These are phyloP conservation scores for Polyergus mexicanus DNA, from an alignment of 1,140 invertebrate genomes.

Conservation along the genomic window DNA sequence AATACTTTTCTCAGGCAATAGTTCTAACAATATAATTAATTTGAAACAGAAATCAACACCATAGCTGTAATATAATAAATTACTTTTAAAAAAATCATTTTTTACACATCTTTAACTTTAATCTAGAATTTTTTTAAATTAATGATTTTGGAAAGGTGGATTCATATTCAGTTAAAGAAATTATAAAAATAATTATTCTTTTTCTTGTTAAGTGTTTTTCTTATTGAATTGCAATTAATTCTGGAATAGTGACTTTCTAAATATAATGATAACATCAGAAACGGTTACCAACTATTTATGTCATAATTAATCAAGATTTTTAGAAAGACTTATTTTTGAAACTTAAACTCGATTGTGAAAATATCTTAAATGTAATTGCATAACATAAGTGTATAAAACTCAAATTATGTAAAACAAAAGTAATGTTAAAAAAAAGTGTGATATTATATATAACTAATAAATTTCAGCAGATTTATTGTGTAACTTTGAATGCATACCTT, in stretches of 20 bases:
- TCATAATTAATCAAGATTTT: background rate
- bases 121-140: too few species aligned
- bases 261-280: background rate
- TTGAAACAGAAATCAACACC: too few species aligned
- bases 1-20: too few species aligned
- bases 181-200: too few species aligned
- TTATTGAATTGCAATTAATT: background rate
- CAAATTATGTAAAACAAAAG: background rate
- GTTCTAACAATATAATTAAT: too few species aligned
- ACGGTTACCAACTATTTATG: background rate
- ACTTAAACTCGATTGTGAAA: background rate
- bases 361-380: background rate
- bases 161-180: too few species aligned
- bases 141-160: too few species aligned
- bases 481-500: too few species aligned
- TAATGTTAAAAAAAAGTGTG: slow-evolving; percentile 9
- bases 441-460: slow-evolving; percentile 13
- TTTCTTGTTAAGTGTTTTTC: background rate
- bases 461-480: background rate
- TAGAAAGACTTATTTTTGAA: background rate
- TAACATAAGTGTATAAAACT: background rate
- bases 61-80: too few species aligned
- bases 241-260: background rate
- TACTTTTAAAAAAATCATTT: too few species aligned
- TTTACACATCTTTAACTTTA: too few species aligned